Base-by-base conservation (phyloP, 2,113 vertebrate species). In the Prinia subflava region DNA sequence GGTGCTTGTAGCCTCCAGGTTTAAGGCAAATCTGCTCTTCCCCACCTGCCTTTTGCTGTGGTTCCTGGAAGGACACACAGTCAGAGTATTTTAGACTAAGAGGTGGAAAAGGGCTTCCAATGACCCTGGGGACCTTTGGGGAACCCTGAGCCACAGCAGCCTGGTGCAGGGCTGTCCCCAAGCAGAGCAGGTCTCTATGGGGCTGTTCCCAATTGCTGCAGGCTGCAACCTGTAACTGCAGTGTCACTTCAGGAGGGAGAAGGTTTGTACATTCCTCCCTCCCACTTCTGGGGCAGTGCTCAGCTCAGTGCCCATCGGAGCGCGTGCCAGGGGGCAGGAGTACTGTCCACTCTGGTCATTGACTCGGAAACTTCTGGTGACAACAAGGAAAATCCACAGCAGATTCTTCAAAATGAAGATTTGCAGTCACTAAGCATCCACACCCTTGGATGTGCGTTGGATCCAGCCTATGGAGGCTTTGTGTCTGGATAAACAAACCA, bases 241-340 rank as follows among this genome's bases (percentile, higher is more conserved):
- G 2, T 0, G 6, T 8, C 23, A 24, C 33, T 42, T 25, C 15
- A 3, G 30, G 9, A 60, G 44, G 59, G 74, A 37, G 23, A 7
- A 1, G 33, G 56, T 63, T n/a, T 25, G 27, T 2, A 1, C n/a
- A 2, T 2, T 2, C 20, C 10, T 22, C 0, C 3, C 47, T 52
- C 39, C 14, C 68, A 6, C 49, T 7, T 39, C 91, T n/a, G 49
- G 25, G 57, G 47, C 65, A 33, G 59, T 1, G 11, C 39, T 55
- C 10, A 2, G 42, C 83, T 55, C 9, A 1, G 10, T 1, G 6
- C 23, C 37, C 41, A 3, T 1, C 5, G 1, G 15, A 44, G 39
- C 2, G 0, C 0, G 2, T 4, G 22, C 31, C 2, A 0, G 5
- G 0, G 2, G 4, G 27, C 33, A 62, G 35, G 35, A n/a, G 22